Evolutionary conservation across 2,888 invertebrate genomes (phyloP), one percentile per base, ranked within the genome.

Genomic region (Apodemia duryi): DNA sequence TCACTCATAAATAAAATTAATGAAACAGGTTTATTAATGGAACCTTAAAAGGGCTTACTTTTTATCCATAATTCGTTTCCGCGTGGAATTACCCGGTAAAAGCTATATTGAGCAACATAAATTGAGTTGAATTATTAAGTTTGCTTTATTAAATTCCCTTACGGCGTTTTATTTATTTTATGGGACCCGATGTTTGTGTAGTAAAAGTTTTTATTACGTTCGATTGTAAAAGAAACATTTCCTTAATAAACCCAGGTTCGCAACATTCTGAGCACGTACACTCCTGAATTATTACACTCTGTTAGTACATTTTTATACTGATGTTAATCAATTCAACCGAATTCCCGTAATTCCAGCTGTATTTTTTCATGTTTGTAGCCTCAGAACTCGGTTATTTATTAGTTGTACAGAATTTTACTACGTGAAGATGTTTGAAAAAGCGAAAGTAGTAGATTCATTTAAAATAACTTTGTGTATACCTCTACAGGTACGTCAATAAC

Each of bases 141-240:
- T 60, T 13, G 60, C 35, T 60, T 60, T 60, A 60, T 60, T 60
- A 60, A n/a, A 60, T n/a, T 35, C 35, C 35, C 60, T 32, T 32
- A 35, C 60, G 6, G 13, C 60, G 35, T 60, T 35, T n/a, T 60
- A 60, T 60, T 60, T 60, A 60, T 60, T 51, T 60, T 13, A 13
- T 60, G 60, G 32, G 60, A 32, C 60, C 60, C 35, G 60, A 35
- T 60, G 60, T 35, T 35, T 60, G 60, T 60, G 35, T 60, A 60
- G 32, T 60, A 60, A 60, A 60, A 60, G 35, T 60, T 60, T 60
- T 60, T 60, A 60, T 60, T 35, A 7, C 32, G 13, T 32, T 60
- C 60, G 11, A 60, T 60, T 60, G 35, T 35, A 60, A 32, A 57
- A 60, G 60, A 35, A 60, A 60, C 60, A 35, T 60, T 57, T 54